Conservation (phyloP, 2,888 invertebrate species). For the Phrixothrix hirtus region DNA sequence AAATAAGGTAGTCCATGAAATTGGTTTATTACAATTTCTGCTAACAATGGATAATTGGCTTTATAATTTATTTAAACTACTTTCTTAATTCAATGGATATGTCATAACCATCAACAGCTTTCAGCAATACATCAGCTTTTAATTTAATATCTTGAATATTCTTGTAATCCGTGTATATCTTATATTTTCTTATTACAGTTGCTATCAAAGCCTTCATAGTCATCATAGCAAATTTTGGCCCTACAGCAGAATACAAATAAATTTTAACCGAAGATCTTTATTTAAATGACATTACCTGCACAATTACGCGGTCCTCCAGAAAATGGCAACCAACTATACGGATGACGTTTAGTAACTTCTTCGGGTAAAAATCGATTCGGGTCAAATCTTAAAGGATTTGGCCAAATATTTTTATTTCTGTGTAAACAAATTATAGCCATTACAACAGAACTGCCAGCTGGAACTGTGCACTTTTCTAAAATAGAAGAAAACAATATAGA, state of each 20-base stretch:
- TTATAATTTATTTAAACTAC: background rate
- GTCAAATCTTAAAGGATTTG: no score
- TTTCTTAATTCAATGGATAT: conserved; percentile 10
- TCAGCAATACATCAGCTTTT: conserved; percentile 35
- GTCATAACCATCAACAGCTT: conserved; percentile 26
- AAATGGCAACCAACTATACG: no score
- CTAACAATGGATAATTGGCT: no score
- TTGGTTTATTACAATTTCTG: no score
- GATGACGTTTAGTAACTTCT: background rate
- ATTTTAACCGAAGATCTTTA: background rate
- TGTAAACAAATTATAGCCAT: no score
- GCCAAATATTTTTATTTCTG: no score
- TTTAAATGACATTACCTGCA: no score
- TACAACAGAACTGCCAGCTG: conserved; percentile 10
- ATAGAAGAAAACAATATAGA: no score
- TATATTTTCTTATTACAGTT: conserved; percentile 49
- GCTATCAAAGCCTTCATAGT: conserved; percentile 54
- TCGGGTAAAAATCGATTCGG: no score
- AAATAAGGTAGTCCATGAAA: no score
- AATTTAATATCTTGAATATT: conserved; percentile 39
- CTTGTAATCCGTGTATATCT: conserved; percentile 43
- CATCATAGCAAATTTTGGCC: conserved; percentile 56
- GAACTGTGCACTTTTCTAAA: conserved; percentile 11
- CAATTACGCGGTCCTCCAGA: no score
- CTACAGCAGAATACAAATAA: conserved; percentile 32